Evolutionary conservation across 2,113 vertebrate genomes (phyloP).

Genomic region (Heterotis niloticus): DNA sequence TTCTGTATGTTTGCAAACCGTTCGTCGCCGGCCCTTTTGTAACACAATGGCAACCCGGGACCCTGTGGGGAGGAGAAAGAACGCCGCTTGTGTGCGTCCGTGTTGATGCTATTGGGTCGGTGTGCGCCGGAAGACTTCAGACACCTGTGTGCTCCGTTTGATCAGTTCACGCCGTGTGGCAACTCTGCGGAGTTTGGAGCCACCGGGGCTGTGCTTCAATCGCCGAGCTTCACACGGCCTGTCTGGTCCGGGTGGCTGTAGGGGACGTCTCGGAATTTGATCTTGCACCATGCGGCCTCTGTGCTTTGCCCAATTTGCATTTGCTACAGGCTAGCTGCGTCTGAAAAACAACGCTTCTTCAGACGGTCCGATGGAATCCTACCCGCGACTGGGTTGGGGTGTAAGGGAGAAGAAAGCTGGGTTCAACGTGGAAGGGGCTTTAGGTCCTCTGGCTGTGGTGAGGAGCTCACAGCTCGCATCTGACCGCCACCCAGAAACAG

Average conservation of each 20-base stretch:
- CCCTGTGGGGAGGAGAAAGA: neutral
- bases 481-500: neutral
- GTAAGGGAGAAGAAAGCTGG: neutral
- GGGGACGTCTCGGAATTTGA: slow-evolving; percentile 17
- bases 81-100: neutral
- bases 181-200: neutral
- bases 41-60: neutral
- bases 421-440: neutral
- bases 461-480: slow-evolving; percentile 14
- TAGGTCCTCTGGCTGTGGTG: neutral
- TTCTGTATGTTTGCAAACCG: neutral
- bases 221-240: neutral
- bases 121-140: neutral
- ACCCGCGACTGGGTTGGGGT: neutral
- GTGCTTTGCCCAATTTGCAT: slow-evolving; percentile 15
- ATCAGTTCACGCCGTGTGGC: neutral
- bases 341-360: neutral
- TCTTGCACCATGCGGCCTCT: neutral
- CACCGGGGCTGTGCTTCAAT: neutral
- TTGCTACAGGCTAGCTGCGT: neutral
- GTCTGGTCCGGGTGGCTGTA: neutral
- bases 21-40: neutral
- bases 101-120: neutral
- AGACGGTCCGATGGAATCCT: slow-evolving; percentile 27
- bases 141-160: neutral